Evolutionary conservation across 1,140 invertebrate genomes (phyloP).

Genomic region (Meloidogyne exigua): DNA sequence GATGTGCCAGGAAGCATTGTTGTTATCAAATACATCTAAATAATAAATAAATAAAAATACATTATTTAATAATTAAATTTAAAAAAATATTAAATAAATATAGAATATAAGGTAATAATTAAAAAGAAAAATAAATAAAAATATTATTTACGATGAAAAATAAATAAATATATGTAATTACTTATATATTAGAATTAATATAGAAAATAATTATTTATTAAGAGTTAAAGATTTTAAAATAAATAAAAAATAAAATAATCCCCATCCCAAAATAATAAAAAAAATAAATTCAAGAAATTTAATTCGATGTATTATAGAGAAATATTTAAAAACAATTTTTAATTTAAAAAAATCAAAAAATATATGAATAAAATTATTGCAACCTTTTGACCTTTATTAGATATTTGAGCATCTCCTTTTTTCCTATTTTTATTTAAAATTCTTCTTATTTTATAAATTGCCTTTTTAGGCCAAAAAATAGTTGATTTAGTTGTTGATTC

Average conservation of each 20-base stretch:
- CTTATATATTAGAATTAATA: too few relatives aligned
- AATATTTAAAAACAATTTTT: too few relatives aligned
- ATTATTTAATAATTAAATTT: neutral
- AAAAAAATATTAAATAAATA: neutral
- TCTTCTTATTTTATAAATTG: neutral
- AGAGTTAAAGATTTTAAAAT: too few relatives aligned
- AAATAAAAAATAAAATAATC: too few relatives aligned
- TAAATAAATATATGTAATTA: too few relatives aligned
- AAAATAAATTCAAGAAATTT: too few relatives aligned
- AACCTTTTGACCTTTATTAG: neutral
- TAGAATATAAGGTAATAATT: neutral
- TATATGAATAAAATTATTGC: too few relatives aligned
- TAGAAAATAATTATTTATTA: too few relatives aligned
- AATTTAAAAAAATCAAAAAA: too few relatives aligned
- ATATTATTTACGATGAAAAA: too few relatives aligned
- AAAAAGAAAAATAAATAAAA: neutral
- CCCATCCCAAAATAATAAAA: too few relatives aligned
- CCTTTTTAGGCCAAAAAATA: conserved; percentile 1
- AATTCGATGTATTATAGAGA: too few relatives aligned
- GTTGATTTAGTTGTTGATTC: neutral
- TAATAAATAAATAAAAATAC: neutral
- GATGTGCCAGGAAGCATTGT: conserved; percentile 47
- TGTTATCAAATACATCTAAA: conserved; percentile 62
- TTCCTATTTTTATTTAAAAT: conserved; percentile 1
- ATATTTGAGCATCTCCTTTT: neutral